Evolutionary conservation across 2,113 vertebrate species (phyloP).

Genomic region (Muntiacus reevesi): DNA sequence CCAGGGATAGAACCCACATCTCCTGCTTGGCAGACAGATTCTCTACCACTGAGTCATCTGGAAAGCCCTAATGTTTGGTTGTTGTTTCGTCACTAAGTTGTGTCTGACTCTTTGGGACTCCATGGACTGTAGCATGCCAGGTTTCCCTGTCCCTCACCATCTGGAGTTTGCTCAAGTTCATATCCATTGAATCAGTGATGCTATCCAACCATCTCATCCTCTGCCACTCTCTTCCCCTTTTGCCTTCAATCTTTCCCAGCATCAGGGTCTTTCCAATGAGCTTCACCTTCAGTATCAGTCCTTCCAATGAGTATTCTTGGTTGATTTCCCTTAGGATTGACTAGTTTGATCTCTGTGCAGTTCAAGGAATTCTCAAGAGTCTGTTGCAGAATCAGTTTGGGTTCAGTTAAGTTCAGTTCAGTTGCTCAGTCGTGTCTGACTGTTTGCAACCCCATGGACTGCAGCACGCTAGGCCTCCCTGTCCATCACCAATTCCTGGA

Average conservation of each 20-base stretch:
- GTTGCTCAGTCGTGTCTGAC: neutral
- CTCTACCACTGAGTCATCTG: neutral
- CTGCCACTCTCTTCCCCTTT: neutral
- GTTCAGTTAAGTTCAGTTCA: neutral
- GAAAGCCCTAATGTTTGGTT: neutral
- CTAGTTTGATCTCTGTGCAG: neutral
- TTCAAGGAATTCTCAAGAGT: neutral
- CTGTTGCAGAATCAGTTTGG: neutral
- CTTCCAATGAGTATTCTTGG: neutral
- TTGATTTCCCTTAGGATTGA: neutral
- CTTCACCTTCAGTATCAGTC: neutral
- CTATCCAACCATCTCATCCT: neutral
- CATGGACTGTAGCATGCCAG: neutral
- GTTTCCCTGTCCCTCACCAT: neutral
- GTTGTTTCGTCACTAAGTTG: neutral
- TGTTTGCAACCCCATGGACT: neutral
- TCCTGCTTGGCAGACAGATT: neutral
- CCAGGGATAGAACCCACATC: neutral
- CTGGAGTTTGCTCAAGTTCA: neutral
- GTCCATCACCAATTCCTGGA: fast-evolving
- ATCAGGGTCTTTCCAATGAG: neutral
- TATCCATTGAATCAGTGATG: neutral
- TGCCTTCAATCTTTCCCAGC: neutral
- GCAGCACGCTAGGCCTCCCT: neutral
- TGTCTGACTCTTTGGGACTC: neutral